Evolutionary conservation across 2,113 vertebrate species (phyloP), one percentile per base, ranked within the genome.

Genomic region (Rattus rattus): DNA sequence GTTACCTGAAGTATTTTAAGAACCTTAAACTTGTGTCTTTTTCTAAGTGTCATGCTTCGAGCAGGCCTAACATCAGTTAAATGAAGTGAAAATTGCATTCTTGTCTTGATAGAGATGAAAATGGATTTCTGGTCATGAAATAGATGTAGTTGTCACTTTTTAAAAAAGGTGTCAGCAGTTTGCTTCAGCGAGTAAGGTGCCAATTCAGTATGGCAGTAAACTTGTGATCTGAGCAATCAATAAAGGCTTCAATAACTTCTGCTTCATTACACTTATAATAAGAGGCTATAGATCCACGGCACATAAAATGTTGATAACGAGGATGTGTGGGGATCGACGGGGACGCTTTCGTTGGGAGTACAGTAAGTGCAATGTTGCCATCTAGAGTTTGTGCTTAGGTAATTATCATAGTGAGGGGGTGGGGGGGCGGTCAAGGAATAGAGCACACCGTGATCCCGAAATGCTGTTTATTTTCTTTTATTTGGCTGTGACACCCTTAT

Each of bases 41-140:
- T 98, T 98, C 98, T 97, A 99, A 99, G 98, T 99, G 98, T 98
- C 98, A 98, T 98, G 98, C 99, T 98, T 99, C 97, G 98, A 99
- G 98, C 98, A 98, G 99, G 98, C 98, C 98, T 99, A 99, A 99
- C 99, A 99, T 99, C 99, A 99, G 99, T 99, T 99, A 99, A 99
- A 99, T 99, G 99, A 99, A 99, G 99, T 99, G 99, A 99, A 99
- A 99, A 99, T 99, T 99, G 99, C 99, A 99, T 99, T 99, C 99
- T 99, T 99, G 98, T 99, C 99, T 99, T 99, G 99, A 99, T 99
- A 99, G 99, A 99, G 99, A 99, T 99, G 99, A 99, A 99, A 99
- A 99, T 99, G 99, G 99, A 99, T 99, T 99, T 99, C 99, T 99
- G 99, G 99, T 99, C 99, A 99, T 99, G 99, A 99, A 99, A 99